Conservation (phyloP, 2,113 vertebrate species). For the Eclectus roratus region DNA sequence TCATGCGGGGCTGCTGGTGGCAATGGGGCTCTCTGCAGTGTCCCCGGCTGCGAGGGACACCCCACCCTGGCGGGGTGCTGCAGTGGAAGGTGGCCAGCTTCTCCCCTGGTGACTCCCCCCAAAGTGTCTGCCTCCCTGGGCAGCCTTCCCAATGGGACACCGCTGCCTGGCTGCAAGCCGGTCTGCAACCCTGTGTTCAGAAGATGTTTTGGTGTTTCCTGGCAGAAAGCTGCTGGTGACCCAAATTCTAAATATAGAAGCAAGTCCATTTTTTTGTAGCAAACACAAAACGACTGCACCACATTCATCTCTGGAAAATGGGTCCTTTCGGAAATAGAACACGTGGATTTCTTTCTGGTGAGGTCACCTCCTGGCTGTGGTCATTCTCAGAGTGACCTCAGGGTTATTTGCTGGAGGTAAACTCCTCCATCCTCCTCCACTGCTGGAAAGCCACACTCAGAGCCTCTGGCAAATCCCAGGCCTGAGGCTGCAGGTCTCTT, state of each 20-base stretch:
- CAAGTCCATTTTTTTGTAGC: background rate
- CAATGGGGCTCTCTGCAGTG: background rate
- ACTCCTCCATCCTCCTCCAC: background rate
- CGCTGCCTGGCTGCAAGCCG: background rate
- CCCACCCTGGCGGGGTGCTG: accelerated
- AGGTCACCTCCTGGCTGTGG: background rate
- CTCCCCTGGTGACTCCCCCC: background rate
- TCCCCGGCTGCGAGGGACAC: background rate
- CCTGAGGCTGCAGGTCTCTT: background rate
- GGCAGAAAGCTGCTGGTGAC: constrained; percentile 24
- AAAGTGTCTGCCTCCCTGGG: background rate
- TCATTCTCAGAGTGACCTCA: background rate
- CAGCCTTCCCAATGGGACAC: background rate
- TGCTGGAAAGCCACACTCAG: background rate
- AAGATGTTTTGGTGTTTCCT: background rate
- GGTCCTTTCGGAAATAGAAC: background rate
- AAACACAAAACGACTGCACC: background rate
- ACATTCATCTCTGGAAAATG: background rate
- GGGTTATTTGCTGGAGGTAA: background rate
- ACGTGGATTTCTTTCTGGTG: background rate
- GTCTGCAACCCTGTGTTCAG: background rate
- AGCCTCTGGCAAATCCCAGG: background rate
- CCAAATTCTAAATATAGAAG: constrained; percentile 34
- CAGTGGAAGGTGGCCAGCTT: accelerated
- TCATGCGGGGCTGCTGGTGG: background rate